Base-by-base conservation (phyloP, 1,140 invertebrate genomes). In the Chelonus insularis region DNA sequence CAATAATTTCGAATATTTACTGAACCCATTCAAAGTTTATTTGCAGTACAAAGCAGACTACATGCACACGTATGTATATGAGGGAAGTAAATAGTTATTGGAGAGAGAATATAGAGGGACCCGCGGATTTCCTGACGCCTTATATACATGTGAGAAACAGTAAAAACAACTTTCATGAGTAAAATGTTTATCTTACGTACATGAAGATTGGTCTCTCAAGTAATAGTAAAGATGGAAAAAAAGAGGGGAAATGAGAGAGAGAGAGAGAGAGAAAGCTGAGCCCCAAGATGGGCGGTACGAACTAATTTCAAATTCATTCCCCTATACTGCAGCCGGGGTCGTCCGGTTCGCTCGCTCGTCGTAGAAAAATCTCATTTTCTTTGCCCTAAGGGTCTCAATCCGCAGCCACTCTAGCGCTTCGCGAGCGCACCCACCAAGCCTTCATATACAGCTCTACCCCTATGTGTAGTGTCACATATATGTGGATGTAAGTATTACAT, bases 341-440 rank as follows among this genome's bases (percentile, higher is more conserved):
- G 58, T 64, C 63, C 64, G 65, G 67, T 57, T 69, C 65, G 64
- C 66, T 72, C 61, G 68, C 63, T 64, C 67, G 62, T 64, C 67
- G 62, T 68, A 70, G 74, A 75, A 75, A 80, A 79, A 78, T 79
- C 76, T 80, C 77, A 80, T 80, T 80, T 80, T 78, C 77, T 72
- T 73, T 72, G 78, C 71, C 77, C 75, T 74, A 69, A 76, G 74
- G 73, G 74, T 63, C 65, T 62, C 68, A n/a, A 11, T 62, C 52
- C 62, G 43, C 64, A 63, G 66, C 60, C 64, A 65, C 66, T 65
- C 63, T 56, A 62, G 50, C 54, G 65, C 57, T 57, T 43, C 51
- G 41, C 59, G 29, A 34, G 34, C 21, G 52, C 11, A 32, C 65
- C 45, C 61, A 47, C 68, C 65, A n/a, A n/a, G n/a, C 67, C 63